Evolutionary conservation across 2,113 vertebrate species (phyloP).

Genomic region (Rhodinocichla rosea): DNA sequence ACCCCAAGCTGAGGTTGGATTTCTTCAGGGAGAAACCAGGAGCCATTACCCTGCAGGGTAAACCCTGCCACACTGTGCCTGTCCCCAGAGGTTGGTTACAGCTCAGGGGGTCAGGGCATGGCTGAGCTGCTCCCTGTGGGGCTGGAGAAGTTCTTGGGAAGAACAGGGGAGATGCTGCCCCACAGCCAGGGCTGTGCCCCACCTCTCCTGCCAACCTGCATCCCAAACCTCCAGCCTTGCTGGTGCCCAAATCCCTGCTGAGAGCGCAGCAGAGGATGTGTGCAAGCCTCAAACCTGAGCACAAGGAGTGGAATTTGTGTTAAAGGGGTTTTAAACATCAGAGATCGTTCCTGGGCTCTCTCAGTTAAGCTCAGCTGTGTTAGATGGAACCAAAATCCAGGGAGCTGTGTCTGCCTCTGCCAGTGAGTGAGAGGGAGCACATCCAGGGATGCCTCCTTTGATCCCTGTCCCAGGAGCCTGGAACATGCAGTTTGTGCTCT

Average conservation of each 20-base stretch:
- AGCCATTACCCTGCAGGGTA: neutral
- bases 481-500: neutral
- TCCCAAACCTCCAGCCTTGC: neutral
- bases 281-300: neutral
- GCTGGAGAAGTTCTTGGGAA: neutral
- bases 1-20: neutral
- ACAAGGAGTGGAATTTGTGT: neutral
- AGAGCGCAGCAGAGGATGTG: neutral
- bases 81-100: neutral
- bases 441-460: neutral
- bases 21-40: neutral
- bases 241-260: rapidly evolving
- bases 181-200: neutral
- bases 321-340: neutral
- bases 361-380: neutral
- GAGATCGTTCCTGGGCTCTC: neutral
- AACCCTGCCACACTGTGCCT: neutral
- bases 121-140: neutral
- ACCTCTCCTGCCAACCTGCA: neutral
- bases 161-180: neutral
- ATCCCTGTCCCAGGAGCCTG: neutral
- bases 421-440: neutral
- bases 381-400: neutral
- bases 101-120: neutral
- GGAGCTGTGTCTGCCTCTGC: neutral